phyloP scores from a whole-genome alignment of 2,888 invertebrate genomes.

The Ennomos quercinarius region DNA sequence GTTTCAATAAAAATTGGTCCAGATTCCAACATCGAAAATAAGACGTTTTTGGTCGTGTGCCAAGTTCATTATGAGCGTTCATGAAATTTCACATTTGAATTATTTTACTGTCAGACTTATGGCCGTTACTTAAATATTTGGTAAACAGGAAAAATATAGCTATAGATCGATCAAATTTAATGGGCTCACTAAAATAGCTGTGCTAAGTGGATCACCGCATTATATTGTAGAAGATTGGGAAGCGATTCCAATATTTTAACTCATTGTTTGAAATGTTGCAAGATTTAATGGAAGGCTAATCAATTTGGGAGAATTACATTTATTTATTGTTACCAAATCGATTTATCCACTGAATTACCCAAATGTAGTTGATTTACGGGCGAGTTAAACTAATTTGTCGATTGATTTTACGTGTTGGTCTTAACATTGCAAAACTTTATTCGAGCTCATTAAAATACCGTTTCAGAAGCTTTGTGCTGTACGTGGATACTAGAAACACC shows the following conservation, averaged over 20 bases:
- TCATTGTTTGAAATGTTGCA: constrained; percentile 55
- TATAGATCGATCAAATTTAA: constrained; percentile 84
- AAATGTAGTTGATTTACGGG: constrained; percentile 4
- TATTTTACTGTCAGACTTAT: constrained; percentile 86
- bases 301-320: constrained; percentile 36
- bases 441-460: too few relatives aligned
- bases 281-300: constrained; percentile 49
- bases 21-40: constrained; percentile 85
- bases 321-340: constrained; percentile 36
- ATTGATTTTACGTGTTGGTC: too few relatives aligned
- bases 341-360: constrained; percentile 18
- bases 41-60: constrained; percentile 85
- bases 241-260: constrained; percentile 51
- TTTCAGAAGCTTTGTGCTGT: too few relatives aligned
- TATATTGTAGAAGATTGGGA: constrained; percentile 55
- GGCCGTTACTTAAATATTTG: constrained; percentile 85
- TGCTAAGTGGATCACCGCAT: constrained; percentile 75
- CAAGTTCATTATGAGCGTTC: constrained; percentile 86
- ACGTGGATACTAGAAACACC: too few relatives aligned
- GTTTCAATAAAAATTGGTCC: constrained; percentile 85
- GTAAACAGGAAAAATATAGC: constrained; percentile 85
- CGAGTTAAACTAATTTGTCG: constrained; percentile 7
- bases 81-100: constrained; percentile 86
- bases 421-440: constrained; percentile 5
- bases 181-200: constrained; percentile 75